Evolutionary conservation across 2,113 vertebrate genomes (phyloP).

Genomic region (Cyphomyrus discorhynchus): DNA sequence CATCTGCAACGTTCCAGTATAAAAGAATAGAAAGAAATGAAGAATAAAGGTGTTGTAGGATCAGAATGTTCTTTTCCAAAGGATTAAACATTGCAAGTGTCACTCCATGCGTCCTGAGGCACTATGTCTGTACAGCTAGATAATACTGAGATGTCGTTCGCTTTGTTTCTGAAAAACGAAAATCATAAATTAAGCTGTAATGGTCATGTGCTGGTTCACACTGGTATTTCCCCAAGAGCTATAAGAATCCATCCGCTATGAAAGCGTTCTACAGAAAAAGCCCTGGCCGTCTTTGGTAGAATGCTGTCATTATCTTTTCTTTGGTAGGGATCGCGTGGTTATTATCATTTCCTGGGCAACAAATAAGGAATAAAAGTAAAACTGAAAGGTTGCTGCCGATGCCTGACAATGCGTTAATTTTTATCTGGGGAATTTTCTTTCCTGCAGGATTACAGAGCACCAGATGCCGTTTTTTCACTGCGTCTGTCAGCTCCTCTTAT

Average conservation of each 20-base stretch:
- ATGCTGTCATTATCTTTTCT: background rate
- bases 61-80: background rate
- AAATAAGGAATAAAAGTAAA: background rate
- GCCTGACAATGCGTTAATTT: slow-evolving; percentile 4
- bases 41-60: background rate
- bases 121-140: background rate
- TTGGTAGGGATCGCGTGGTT: background rate
- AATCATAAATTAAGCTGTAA: background rate
- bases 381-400: background rate
- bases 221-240: background rate
- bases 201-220: background rate
- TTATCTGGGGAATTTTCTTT: background rate
- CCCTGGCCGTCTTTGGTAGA: background rate
- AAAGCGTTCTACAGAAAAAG: background rate
- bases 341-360: background rate
- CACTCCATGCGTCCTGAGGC: background rate
- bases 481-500: slow-evolving; percentile 12
- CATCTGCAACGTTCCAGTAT: background rate
- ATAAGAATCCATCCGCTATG: background rate
- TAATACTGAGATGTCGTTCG: background rate
- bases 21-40: background rate
- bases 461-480: background rate
- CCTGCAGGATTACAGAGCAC: background rate
- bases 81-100: background rate
- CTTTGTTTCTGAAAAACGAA: background rate